These are phyloP conservation scores for Altica lythri DNA, from an alignment of 2,888 invertebrate species.

Conservation along the genomic window DNA sequence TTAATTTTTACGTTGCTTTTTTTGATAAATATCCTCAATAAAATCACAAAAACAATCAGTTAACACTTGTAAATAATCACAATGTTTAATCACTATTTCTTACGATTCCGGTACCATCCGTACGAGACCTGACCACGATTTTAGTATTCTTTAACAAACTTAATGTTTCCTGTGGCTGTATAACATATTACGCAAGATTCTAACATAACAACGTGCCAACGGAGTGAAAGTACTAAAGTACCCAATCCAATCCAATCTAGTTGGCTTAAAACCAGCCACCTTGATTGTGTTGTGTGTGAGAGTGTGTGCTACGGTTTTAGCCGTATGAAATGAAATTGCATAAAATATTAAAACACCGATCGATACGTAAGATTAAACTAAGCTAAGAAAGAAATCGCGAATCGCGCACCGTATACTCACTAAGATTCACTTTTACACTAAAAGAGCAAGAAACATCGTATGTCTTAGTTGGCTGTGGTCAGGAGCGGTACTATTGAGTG, in stretches of 20 bases:
- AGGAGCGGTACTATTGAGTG: not conserved
- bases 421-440: constrained; percentile 2
- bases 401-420: not conserved
- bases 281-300: too few species aligned
- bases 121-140: too few species aligned
- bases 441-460: not conserved
- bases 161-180: constrained; percentile 40
- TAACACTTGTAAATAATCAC: too few species aligned
- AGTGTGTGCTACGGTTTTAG: constrained; percentile 4
- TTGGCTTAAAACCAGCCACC: not conserved
- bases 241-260: not conserved
- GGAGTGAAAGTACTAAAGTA: constrained; percentile 51
- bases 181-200: constrained; percentile 43
- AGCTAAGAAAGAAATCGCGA: not conserved
- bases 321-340: constrained; percentile 9
- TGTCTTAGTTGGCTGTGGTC: not conserved
- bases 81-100: too few species aligned
- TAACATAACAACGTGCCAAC: constrained; percentile 45
- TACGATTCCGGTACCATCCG: too few species aligned
- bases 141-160: constrained; percentile 29
- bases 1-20: too few species aligned
- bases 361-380: constrained; percentile 1
- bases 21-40: too few species aligned
- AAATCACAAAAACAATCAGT: too few species aligned
- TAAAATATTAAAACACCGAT: constrained; percentile 1